Conservation (phyloP, 2,797 vertebrate genomes). For the Orientallactaga sibirica region DNA sequence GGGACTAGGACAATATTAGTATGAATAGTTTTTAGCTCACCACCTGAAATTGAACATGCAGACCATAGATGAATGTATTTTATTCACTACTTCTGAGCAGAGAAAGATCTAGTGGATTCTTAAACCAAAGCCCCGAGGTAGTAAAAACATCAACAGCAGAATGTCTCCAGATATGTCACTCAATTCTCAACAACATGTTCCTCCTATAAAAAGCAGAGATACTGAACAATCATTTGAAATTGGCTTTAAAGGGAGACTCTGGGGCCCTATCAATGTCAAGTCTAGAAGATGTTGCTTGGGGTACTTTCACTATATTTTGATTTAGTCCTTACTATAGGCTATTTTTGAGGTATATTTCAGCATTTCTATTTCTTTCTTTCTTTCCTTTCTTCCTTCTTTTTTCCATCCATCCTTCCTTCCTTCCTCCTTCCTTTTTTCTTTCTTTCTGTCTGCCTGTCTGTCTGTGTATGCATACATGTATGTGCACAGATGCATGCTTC, state of each 20-base stretch:
- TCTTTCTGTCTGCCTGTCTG: neutral
- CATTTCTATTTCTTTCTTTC: neutral
- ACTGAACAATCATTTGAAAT: neutral
- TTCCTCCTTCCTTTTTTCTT: neutral
- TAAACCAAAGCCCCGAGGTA: conserved; percentile 2
- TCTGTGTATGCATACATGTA: too few species aligned
- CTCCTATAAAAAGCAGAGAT: neutral
- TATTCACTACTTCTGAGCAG: neutral
- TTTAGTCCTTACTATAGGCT: neutral
- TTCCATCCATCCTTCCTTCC: too few species aligned
- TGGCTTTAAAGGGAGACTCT: neutral
- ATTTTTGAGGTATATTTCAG: neutral
- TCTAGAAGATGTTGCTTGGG: neutral
- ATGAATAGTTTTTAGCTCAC: conserved; percentile 9
- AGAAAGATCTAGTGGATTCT: conserved; percentile 19
- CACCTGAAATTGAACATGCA: neutral
- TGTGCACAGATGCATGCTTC: too few species aligned
- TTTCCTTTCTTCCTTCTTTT: too few species aligned
- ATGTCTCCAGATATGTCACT: neutral
- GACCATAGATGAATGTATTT: neutral
- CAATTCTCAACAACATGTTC: neutral
- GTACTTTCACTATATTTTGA: neutral
- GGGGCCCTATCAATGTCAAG: neutral
- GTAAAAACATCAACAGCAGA: neutral
- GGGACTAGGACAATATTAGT: neutral